Evolutionary conservation across 2,797 vertebrate species (phyloP).

Genomic region (Monodelphis domestica): DNA sequence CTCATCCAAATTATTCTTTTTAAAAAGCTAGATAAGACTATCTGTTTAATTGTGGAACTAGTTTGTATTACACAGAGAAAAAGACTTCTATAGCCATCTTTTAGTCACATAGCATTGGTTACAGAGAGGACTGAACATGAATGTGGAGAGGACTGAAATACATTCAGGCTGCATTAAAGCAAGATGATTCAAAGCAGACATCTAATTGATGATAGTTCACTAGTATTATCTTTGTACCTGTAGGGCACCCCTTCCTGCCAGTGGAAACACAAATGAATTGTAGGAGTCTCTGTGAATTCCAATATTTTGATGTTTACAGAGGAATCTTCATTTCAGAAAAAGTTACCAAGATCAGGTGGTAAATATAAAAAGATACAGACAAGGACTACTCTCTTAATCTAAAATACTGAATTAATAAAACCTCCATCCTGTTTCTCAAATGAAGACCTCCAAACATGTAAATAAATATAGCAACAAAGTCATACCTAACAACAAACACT

Average conservation of each 20-base stretch:
- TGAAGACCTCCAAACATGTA: slow-evolving; percentile 1
- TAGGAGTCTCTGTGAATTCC: not conserved
- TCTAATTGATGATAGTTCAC: not conserved
- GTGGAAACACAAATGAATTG: not conserved
- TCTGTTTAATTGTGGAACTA: not conserved
- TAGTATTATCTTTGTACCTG: not conserved
- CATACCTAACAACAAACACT: not conserved
- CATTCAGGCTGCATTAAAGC: not conserved
- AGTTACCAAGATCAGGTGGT: not conserved
- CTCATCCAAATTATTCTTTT: not conserved
- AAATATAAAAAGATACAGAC: not conserved
- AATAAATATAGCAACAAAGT: not conserved
- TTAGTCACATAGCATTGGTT: not conserved
- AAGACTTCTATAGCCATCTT: not conserved
- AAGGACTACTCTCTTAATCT: not conserved
- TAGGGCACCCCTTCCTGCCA: not conserved
- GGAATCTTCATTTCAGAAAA: not conserved
- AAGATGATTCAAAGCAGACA: not conserved
- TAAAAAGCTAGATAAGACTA: not conserved
- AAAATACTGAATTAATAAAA: not conserved
- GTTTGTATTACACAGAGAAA: not conserved
- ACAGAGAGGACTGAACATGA: not conserved
- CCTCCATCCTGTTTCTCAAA: not conserved
- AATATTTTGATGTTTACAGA: not conserved
- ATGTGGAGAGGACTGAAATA: not conserved